phyloP scores from a whole-genome alignment of 2,113 vertebrate species.

The Oryzias woworae region DNA sequence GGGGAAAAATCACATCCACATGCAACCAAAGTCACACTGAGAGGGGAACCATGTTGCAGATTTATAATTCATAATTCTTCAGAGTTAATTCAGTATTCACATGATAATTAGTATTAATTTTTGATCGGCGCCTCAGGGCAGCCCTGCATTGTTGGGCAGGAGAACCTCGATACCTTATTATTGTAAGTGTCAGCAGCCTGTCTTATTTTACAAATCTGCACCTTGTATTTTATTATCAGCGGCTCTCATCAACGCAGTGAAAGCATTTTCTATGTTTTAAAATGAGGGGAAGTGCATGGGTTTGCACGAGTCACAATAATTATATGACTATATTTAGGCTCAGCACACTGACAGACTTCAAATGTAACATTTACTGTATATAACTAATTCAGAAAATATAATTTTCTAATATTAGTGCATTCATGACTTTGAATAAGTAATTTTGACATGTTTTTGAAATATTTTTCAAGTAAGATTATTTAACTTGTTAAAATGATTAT shows the following conservation, averaged over 20 bases:
- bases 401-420: no score
- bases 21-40: conserved; percentile 54
- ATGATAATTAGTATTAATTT: conserved; percentile 82
- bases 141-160: conserved; percentile 64
- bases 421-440: no score
- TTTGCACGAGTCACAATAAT: conserved; percentile 36
- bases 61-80: conserved; percentile 77
- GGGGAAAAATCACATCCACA: conserved; percentile 44
- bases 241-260: conserved; percentile 41
- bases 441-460: no score
- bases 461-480: no score
- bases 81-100: conserved; percentile 77
- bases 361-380: not conserved
- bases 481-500: not conserved
- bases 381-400: no score
- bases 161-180: conserved; percentile 65
- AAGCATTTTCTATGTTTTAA: conserved; percentile 38
- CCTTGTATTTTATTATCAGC: conserved; percentile 69
- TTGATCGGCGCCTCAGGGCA: conserved; percentile 73
- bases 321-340: not conserved
- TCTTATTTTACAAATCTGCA: conserved; percentile 75
- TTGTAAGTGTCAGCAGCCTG: conserved; percentile 74
- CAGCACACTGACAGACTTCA: not conserved
- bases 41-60: conserved; percentile 74
- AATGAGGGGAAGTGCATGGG: conserved; percentile 40